These are phyloP conservation scores for Cotesia chilonis DNA, from an alignment of 1,140 invertebrate species.

Conservation along the genomic window DNA sequence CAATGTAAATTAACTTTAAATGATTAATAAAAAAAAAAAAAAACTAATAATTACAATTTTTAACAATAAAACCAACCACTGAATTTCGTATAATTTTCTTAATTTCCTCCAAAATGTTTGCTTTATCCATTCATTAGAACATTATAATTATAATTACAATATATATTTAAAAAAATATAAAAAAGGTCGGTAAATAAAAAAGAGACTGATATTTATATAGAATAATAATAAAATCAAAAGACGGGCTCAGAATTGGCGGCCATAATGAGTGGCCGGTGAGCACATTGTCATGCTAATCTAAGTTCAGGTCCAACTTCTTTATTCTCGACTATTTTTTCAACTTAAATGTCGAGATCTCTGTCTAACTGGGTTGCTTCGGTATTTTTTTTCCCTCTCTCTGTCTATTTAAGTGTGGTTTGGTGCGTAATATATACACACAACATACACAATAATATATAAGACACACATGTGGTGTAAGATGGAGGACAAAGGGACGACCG, in stretches of 20 bases:
- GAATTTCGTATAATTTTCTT: no score
- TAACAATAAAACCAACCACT: no score
- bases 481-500: slow-evolving; percentile 53
- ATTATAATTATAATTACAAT: no score
- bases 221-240: background rate
- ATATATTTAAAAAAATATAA: no score
- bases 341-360: background rate
- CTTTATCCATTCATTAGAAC: no score
- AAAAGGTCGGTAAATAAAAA: background rate
- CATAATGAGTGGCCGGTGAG: slow-evolving; percentile 61
- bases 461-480: slow-evolving; percentile 46
- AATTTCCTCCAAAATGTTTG: no score
- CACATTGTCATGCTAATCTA: slow-evolving; percentile 63
- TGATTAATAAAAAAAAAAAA: no score
- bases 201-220: background rate
- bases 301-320: slow-evolving; percentile 41
- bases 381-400: slow-evolving; percentile 40
- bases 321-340: slow-evolving; percentile 39
- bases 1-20: no score
- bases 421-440: no score
- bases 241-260: slow-evolving; percentile 43
- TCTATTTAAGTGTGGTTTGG: no score
- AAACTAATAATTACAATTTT: no score
- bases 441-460: slow-evolving; percentile 5
- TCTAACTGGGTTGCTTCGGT: slow-evolving; percentile 36